Evolutionary conservation across 2,113 vertebrate genomes (phyloP).

Genomic region (Mesocricetus auratus): DNA sequence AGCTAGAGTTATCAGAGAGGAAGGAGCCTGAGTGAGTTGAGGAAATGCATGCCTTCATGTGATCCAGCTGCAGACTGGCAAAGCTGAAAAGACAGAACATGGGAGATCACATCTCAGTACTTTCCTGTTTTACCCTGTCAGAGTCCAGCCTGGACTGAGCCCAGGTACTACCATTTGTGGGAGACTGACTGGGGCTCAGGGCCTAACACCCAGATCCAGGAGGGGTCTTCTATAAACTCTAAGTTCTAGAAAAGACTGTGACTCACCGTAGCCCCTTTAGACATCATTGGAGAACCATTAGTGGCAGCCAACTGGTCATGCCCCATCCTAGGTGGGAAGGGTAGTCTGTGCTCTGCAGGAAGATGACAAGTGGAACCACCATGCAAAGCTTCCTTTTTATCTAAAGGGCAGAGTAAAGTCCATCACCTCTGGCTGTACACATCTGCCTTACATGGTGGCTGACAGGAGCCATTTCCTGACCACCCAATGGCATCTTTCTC

Average conservation of each 20-base stretch:
- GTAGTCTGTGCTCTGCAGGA: not conserved
- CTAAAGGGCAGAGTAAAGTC: not conserved
- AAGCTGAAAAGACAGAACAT: not conserved
- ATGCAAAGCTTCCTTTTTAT: not conserved
- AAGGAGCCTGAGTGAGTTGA: not conserved
- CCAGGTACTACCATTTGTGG: not conserved
- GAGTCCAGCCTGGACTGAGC: not conserved
- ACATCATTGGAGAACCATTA: not conserved
- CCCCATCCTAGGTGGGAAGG: not conserved
- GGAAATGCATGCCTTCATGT: not conserved
- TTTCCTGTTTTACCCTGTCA: not conserved
- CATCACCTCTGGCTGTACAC: not conserved
- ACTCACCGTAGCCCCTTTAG: not conserved
- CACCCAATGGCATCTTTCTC: not conserved
- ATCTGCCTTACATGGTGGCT: not conserved
- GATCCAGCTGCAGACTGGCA: not conserved
- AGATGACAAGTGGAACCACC: not conserved
- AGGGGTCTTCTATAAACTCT: not conserved
- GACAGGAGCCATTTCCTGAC: not conserved
- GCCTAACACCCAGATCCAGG: not conserved
- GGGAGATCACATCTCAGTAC: not conserved
- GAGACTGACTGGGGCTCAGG: too few relatives aligned
- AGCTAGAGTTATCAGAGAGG: not conserved
- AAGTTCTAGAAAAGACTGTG: not conserved
- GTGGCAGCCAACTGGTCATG: not conserved